Percentiles rank a stretch among this genome's conserved stretches.
phyloP scores from a whole-genome alignment of 2,797 vertebrate genomes.

The Brachymystax lenok region DNA sequence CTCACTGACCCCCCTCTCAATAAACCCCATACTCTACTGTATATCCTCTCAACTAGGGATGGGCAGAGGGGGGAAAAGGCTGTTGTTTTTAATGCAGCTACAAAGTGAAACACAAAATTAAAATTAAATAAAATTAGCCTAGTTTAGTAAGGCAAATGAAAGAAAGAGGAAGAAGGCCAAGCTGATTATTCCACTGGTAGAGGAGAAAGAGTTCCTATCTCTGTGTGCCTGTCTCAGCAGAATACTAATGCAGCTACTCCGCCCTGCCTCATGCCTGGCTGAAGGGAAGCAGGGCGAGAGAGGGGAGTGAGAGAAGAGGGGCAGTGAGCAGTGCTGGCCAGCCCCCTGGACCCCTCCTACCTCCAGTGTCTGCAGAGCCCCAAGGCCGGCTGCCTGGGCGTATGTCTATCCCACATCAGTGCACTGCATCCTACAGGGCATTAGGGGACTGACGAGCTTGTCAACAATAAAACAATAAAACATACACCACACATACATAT shows the following conservation, averaged over 20 bases:
- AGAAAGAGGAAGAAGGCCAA: constrained; percentile 40
- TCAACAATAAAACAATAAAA: neutral
- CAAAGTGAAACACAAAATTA: neutral
- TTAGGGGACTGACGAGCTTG: constrained; percentile 25
- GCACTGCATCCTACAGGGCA: constrained; percentile 21
- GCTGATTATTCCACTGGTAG: constrained; percentile 86
- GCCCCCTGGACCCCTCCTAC: neutral
- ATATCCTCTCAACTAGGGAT: no score
- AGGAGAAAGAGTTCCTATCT: constrained; percentile 81
- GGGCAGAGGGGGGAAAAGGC: no score
- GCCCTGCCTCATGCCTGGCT: constrained; percentile 43
- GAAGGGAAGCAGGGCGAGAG: neutral
- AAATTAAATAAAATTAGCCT: neutral
- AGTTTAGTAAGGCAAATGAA: constrained; percentile 36
- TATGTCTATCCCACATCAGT: constrained; percentile 13
- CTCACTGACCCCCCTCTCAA: no score
- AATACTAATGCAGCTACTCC: constrained; percentile 82
- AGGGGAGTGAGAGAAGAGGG: neutral
- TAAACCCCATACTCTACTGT: no score
- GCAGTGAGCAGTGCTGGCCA: neutral
- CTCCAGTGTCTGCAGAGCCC: constrained; percentile 43
- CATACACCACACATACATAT: neutral
- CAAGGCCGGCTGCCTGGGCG: constrained; percentile 29
- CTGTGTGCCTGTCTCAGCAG: constrained; percentile 75
- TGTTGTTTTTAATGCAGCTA: neutral